Evolutionary conservation across 2,113 vertebrate genomes (phyloP), one percentile per base, ranked within the genome.

Genomic region (Pterocles gutturalis): DNA sequence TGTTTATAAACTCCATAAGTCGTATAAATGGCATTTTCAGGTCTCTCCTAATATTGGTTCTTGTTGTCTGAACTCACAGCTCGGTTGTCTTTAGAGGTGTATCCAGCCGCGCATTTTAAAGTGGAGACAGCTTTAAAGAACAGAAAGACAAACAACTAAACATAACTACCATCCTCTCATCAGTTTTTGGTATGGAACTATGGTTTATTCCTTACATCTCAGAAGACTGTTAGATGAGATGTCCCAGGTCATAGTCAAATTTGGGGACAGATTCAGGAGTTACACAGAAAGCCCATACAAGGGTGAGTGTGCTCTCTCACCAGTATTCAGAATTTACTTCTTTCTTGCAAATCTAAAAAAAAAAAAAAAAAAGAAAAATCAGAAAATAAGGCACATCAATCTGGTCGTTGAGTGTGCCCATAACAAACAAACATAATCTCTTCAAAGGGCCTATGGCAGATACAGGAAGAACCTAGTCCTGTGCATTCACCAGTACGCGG

Each of bases 241-340:
- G 20, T 10, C 21, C 28, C 15, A 26, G n/a, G 26, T 28, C n/a
- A 34, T 22, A 34, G 9, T 89, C 8, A 18, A 36, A 45, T 65
- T 4, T 55, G 53, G 29, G 29, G 5, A 46, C 36, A 64, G 19
- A 69, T 31, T 72, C 26, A 69, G 49, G 54, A 83, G 18, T 87
- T 70, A 33, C 34, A 36, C 13, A 33, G 28, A 25, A 60, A 75
- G 21, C 33, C 16, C 1, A 0, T 58, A 29, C 65, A 60, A 54
- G 31, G 17, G 17, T 0, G 2, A 9, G 17, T 31, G 10, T 48
- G 5, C 0, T 18, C 14, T 72, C 10, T 58, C n/a, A 65, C 51
- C 7, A 2, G 58, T 61, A 28, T 18, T 54, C 38, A 65, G 28
- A 64, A 46, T 73, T 83, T 51, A 2, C 18, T 60, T 72, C 28